Conservation (phyloP, 2,113 vertebrate species). For the Takifugu bimaculatus region DNA sequence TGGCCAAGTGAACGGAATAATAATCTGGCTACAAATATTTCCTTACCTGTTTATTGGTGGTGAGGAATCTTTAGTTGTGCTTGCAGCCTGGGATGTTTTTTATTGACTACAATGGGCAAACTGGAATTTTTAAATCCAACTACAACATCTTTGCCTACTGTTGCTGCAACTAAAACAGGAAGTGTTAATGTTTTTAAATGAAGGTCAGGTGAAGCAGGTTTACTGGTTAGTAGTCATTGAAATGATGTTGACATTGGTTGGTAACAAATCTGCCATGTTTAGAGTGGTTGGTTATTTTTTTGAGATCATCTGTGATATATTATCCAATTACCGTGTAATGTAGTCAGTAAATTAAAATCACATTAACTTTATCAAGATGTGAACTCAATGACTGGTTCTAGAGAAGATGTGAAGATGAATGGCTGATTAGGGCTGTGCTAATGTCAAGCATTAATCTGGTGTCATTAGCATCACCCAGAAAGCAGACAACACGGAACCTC, state of each 20-base stretch:
- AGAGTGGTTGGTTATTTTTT: not conserved
- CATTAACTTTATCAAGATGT: conserved; percentile 29
- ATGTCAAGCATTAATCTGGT: conserved; percentile 54
- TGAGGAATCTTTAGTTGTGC: not conserved
- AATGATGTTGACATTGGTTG: no score
- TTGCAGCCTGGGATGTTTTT: conserved; percentile 5
- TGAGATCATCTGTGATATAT: conserved; percentile 9
- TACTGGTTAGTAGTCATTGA: not conserved
- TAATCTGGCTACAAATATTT: conserved; percentile 28
- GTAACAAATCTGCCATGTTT: not conserved
- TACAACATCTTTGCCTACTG: not conserved
- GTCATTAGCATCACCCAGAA: conserved; percentile 52
- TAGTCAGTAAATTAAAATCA: conserved; percentile 29
- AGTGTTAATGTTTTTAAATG: not conserved
- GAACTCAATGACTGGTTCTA: conserved; percentile 21
- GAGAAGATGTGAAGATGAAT: conserved; percentile 33
- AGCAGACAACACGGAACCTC: conserved; percentile 42
- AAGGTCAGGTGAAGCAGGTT: not conserved
- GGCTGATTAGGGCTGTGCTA: conserved; percentile 38
- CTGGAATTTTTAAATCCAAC: not conserved
- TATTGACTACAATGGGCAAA: conserved; percentile 2
- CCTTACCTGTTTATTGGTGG: conserved; percentile 11
- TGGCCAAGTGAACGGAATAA: conserved; percentile 21
- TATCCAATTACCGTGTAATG: conserved; percentile 19
- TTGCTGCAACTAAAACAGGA: not conserved